These are phyloP conservation scores for Chaenodraco wilsoni DNA, from an alignment of 2,797 vertebrate genomes.

Conservation along the genomic window DNA sequence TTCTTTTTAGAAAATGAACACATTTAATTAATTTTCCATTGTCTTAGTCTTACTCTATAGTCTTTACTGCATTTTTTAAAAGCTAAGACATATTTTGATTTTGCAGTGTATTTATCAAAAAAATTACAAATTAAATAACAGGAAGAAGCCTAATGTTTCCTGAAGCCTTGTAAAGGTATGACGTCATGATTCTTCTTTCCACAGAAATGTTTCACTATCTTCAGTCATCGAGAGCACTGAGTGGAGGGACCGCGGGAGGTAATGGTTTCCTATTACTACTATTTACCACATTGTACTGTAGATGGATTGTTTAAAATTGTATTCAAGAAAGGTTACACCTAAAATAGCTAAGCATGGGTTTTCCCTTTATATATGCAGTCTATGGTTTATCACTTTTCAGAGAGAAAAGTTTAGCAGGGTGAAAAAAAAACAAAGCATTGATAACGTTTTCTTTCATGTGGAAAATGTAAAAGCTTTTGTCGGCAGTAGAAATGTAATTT, in stretches of 20 bases:
- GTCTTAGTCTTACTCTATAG: not conserved
- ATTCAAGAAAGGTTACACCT: not conserved
- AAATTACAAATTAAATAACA: not conserved
- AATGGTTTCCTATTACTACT: not conserved
- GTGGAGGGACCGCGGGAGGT: constrained; percentile 40
- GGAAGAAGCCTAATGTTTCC: constrained; percentile 31
- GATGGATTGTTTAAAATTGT: not conserved
- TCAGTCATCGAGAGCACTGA: not conserved
- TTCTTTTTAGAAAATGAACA: too few relatives aligned
- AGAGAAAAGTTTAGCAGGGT: not conserved
- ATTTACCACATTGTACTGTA: not conserved
- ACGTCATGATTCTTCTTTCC: constrained; percentile 58
- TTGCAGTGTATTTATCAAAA: not conserved
- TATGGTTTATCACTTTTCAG: not conserved
- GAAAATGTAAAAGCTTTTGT: not conserved
- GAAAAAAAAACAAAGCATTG: constrained; percentile 1
- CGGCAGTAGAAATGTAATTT: not conserved
- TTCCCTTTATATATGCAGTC: not conserved
- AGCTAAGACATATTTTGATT: not conserved
- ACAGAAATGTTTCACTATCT: constrained; percentile 37
- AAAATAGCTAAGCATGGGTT: not conserved
- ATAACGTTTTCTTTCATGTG: not conserved
- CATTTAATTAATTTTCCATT: not conserved
- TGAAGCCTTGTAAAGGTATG: constrained; percentile 37
- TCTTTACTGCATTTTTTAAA: not conserved